These are phyloP conservation scores for Hoplodrina ambigua DNA, from an alignment of 2,888 invertebrate species.

Conservation along the genomic window DNA sequence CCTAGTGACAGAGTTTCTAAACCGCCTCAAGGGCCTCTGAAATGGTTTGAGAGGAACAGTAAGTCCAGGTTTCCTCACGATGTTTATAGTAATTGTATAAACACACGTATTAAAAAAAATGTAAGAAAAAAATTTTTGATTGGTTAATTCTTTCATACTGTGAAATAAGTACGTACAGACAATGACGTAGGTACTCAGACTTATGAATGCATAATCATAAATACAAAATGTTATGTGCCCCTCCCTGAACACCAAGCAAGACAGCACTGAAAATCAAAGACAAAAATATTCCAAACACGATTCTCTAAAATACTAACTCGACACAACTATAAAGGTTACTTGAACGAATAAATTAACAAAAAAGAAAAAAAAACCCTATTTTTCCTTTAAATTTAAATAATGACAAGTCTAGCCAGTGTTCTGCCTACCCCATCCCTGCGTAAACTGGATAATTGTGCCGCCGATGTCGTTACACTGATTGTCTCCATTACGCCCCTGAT, in stretches of 20 bases:
- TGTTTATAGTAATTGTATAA: too few relatives aligned
- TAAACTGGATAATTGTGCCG: conserved; percentile 39
- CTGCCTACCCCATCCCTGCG: conserved; percentile 22
- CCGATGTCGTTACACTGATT: conserved; percentile 47
- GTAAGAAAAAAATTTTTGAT: too few relatives aligned
- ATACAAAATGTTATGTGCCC: too few relatives aligned
- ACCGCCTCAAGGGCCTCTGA: too few relatives aligned
- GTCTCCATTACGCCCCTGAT: conserved; percentile 44
- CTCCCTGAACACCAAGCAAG: neutral
- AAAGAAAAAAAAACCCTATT: neutral
- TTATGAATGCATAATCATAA: too few relatives aligned
- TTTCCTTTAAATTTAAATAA: conserved; percentile 35
- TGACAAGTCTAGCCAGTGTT: conserved; percentile 19
- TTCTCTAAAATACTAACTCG: neutral
- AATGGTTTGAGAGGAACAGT: too few relatives aligned
- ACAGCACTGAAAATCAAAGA: neutral
- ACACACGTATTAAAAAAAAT: too few relatives aligned
- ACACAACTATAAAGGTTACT: conserved; percentile 15
- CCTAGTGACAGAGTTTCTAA: too few relatives aligned
- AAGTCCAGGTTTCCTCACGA: too few relatives aligned
- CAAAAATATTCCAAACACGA: conserved; percentile 21
- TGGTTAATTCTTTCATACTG: too few relatives aligned
- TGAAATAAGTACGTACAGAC: too few relatives aligned
- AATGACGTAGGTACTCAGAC: too few relatives aligned
- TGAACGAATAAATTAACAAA: conserved; percentile 10